Conservation (phyloP, 2,888 invertebrate genomes). For the Philopedon plagiatum region DNA sequence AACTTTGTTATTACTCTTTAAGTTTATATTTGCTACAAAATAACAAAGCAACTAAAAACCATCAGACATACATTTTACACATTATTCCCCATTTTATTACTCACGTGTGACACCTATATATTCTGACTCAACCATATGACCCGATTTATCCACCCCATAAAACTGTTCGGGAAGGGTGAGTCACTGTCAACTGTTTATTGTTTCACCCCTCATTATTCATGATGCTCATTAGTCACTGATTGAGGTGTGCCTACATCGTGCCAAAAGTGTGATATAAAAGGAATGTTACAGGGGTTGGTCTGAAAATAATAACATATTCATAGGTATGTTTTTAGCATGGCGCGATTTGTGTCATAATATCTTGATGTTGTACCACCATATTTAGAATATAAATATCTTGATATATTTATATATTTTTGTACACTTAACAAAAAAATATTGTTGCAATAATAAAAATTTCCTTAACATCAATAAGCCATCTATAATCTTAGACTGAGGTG, state of each 20-base stretch:
- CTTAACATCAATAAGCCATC: no score
- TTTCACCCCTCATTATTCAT: conserved; percentile 36
- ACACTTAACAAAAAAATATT: no score
- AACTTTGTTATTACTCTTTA: neutral
- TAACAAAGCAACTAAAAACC: conserved; percentile 8
- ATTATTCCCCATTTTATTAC: conserved; percentile 26
- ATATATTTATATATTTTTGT: no score
- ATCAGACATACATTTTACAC: neutral
- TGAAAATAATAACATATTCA: neutral
- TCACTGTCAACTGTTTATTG: conserved; percentile 38
- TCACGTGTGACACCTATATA: conserved; percentile 35
- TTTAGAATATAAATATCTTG: no score
- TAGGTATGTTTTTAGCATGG: no score
- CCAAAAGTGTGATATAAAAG: conserved; percentile 1
- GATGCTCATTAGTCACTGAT: conserved; percentile 43
- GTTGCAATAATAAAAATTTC: no score
- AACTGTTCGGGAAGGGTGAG: conserved; percentile 30
- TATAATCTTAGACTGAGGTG: no score
- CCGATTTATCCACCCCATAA: conserved; percentile 27
- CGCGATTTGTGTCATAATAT: no score
- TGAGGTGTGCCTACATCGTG: conserved; percentile 34
- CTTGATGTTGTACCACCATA: no score
- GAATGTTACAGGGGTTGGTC: neutral
- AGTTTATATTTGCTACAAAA: neutral
- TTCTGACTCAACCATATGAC: conserved; percentile 41